Evolutionary conservation across 2,113 vertebrate genomes (phyloP), one percentile per base, ranked within the genome.

Genomic region (Haplotaxodon microlepis): DNA sequence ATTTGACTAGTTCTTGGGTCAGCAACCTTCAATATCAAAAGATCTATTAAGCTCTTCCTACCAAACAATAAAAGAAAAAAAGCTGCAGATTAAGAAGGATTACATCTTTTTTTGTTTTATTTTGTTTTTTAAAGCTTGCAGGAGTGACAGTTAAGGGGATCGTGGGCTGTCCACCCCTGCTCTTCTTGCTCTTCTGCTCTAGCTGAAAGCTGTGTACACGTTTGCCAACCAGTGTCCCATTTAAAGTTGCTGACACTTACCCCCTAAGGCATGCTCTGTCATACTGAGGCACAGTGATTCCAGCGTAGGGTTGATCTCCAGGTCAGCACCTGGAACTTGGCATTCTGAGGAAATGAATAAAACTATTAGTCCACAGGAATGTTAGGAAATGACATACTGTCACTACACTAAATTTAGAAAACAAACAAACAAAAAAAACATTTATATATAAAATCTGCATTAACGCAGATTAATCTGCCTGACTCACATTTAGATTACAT

Each of bases 201-300:
- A 16, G 54, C 54, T 56, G 71, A 19, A 19, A 40, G 71, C 4
- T 79, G 71, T 86, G 82, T 63, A 31, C 63, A 86, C 42, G 24
- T 81, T 59, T 84, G 36, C 21, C 36, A 84, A 78, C n/a, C 57
- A 36, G 42, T 66, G 47, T 82, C 73, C 13, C 80, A 10, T 69
- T 90, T 85, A 1, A 2, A 21, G 57, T 54, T 88, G 54, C 57
- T 38, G 78, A 91, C 69, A 88, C 97, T 97, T 94, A 99, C 98
- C 98, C 92, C 98, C 98, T 96, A 99, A 97, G 95, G 98, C 98
- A 92, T 98, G 98, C 97, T 99, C 98, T 45, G 98, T 99, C 98
- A 98, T 99, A 97, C 98, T 98, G 97, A 99, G 97, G 96, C 98
- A 99, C 96, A 99, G 97, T 88, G 98, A 99, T 96, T 99, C 98